phyloP scores from a whole-genome alignment of 2,113 vertebrate genomes.

The Aspiorhynchus laticeps region DNA sequence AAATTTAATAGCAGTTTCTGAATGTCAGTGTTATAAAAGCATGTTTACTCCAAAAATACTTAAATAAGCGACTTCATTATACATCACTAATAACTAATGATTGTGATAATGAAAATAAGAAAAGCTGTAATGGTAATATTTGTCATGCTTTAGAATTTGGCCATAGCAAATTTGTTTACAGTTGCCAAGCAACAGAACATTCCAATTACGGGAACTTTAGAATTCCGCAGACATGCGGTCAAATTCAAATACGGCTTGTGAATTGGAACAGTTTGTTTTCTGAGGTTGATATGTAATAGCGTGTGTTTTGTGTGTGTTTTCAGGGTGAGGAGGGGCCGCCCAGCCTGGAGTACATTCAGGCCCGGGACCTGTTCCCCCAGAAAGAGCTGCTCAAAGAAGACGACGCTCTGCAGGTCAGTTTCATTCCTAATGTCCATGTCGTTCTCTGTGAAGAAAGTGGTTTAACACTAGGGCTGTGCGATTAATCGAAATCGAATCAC shows the following conservation, averaged over 20 bases:
- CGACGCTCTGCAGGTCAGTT: slow-evolving; percentile 90
- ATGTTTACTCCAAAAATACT: no score
- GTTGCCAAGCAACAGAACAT: neutral
- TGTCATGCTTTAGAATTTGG: neutral
- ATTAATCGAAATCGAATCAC: no score
- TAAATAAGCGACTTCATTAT: no score
- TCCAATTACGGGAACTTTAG: neutral
- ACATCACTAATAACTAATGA: no score
- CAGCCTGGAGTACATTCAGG: slow-evolving; percentile 99
- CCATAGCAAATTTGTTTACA: neutral
- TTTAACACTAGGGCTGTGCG: no score
- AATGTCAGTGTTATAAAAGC: no score
- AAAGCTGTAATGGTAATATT: no score
- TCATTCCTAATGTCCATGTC: neutral
- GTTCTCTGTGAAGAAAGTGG: neutral
- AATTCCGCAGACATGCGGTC: neutral
- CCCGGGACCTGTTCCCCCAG: slow-evolving; percentile 97
- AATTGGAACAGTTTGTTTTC: neutral
- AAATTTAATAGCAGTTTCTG: no score
- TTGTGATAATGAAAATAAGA: no score
- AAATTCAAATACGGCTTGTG: neutral
- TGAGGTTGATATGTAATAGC: neutral
- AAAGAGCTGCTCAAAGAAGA: slow-evolving; percentile 98
- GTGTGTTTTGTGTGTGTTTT: slow-evolving; percentile 49
- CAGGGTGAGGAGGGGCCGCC: slow-evolving; percentile 99